Conservation (phyloP, 2,113 vertebrate genomes). For the Dasyurus viverrinus region DNA sequence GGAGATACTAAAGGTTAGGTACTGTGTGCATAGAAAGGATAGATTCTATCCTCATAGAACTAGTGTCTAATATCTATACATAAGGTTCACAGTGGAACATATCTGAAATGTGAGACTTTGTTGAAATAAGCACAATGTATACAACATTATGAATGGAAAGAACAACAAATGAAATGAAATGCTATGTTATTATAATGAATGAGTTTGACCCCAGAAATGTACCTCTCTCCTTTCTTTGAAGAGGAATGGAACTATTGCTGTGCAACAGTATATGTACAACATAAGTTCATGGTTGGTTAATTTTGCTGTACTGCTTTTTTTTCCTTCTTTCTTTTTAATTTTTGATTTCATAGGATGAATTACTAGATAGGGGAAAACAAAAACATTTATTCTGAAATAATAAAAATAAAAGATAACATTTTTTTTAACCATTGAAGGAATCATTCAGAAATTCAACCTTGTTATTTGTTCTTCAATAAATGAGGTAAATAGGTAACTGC, state of each 20-base stretch:
- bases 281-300: neutral
- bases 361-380: neutral
- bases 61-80: neutral
- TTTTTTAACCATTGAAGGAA: neutral
- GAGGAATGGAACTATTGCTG: neutral
- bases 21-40: neutral
- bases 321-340: neutral
- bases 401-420: neutral
- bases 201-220: neutral
- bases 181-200: neutral
- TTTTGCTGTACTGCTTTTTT: neutral
- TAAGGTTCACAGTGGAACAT: neutral
- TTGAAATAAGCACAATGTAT: neutral
- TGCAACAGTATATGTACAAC: neutral
- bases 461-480: neutral
- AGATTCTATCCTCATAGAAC: neutral
- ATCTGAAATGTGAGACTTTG: neutral
- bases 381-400: neutral
- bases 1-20: neutral
- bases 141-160: neutral
- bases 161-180: neutral
- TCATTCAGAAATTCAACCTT: neutral
- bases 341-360: neutral
- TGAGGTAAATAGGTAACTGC: neutral
- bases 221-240: neutral